Percentiles rank a stretch among this genome's conserved stretches.
Evolutionary conservation across 2,797 vertebrate species (phyloP).

Genomic region (Diplodus puntazzo): DNA sequence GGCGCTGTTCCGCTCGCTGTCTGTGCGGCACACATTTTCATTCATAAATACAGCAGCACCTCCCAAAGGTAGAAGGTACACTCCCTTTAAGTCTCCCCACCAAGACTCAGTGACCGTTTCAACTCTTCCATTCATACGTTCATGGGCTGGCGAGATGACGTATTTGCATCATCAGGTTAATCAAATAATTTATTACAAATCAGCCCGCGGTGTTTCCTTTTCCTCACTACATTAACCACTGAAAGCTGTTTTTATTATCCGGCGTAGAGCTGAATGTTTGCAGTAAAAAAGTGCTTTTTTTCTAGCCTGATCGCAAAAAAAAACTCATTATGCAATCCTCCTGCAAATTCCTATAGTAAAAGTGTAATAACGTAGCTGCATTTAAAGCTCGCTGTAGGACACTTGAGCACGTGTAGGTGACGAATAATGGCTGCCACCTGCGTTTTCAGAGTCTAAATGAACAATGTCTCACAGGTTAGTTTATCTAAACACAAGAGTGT

Average conservation of each 20-base stretch:
- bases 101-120: slow-evolving; percentile 12
- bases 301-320: slow-evolving; percentile 22
- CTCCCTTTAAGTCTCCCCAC: slow-evolving; percentile 23
- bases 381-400: slow-evolving; percentile 4
- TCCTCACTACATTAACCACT: slow-evolving; percentile 30
- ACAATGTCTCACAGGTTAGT: slow-evolving; percentile 21
- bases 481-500: slow-evolving; percentile 10
- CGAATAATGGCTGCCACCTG: slow-evolving; percentile 14
- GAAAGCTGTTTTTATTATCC: slow-evolving; percentile 22
- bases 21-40: slow-evolving; percentile 71
- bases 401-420: slow-evolving; percentile 9
- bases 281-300: slow-evolving; percentile 28
- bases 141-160: slow-evolving; percentile 36
- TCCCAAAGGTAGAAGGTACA: slow-evolving; percentile 57
- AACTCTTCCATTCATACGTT: slow-evolving; percentile 42
- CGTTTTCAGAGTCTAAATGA: slow-evolving; percentile 24
- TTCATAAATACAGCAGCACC: slow-evolving; percentile 74
- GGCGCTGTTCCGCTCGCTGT: slow-evolving; percentile 44
- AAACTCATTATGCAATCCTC: slow-evolving; percentile 30
- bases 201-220: slow-evolving; percentile 47
- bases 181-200: slow-evolving; percentile 50
- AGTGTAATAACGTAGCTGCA: neutral
- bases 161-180: slow-evolving; percentile 62
- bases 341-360: slow-evolving; percentile 1
- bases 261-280: slow-evolving; percentile 33